These are phyloP conservation scores for Coreius guichenoti DNA, from an alignment of 2,797 vertebrate species.

Conservation along the genomic window DNA sequence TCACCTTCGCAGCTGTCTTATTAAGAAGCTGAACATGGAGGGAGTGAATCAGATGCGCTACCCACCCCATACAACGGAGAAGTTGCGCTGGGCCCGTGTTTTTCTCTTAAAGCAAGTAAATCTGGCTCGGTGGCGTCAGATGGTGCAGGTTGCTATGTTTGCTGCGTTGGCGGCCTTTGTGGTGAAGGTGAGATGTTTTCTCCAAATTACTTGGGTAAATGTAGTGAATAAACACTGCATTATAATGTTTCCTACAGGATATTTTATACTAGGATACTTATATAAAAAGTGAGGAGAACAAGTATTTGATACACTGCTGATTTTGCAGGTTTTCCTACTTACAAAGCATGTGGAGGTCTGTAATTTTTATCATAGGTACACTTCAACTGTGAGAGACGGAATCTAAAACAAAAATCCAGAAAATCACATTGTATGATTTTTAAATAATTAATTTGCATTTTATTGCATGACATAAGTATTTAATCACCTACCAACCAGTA, in stretches of 20 bases:
- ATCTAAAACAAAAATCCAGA: too few species aligned
- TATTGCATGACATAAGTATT: too few species aligned
- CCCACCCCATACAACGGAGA: constrained; percentile 76
- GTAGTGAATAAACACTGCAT: background rate
- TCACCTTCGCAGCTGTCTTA: constrained; percentile 84
- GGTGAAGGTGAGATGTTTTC: constrained; percentile 68
- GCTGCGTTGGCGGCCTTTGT: constrained; percentile 66
- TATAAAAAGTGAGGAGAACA: too few species aligned
- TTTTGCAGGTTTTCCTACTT: too few species aligned
- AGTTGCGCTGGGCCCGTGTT: constrained; percentile 73
- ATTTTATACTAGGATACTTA: background rate
- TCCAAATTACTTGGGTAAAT: background rate
- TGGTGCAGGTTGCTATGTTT: constrained; percentile 62
- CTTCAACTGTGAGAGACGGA: too few species aligned
- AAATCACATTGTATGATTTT: too few species aligned
- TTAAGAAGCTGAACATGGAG: constrained; percentile 85
- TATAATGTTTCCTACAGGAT: background rate
- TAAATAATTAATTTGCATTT: too few species aligned
- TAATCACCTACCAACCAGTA: too few species aligned
- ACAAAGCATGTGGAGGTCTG: too few species aligned
- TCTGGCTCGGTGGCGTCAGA: constrained; percentile 57
- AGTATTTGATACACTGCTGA: too few species aligned
- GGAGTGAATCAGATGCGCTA: constrained; percentile 78
- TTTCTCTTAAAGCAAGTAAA: constrained; percentile 72
- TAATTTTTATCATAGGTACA: too few species aligned